Evolutionary conservation across 2,797 vertebrate species (phyloP), one percentile per base, ranked within the genome.

Genomic region (Tragopan temminckii): DNA sequence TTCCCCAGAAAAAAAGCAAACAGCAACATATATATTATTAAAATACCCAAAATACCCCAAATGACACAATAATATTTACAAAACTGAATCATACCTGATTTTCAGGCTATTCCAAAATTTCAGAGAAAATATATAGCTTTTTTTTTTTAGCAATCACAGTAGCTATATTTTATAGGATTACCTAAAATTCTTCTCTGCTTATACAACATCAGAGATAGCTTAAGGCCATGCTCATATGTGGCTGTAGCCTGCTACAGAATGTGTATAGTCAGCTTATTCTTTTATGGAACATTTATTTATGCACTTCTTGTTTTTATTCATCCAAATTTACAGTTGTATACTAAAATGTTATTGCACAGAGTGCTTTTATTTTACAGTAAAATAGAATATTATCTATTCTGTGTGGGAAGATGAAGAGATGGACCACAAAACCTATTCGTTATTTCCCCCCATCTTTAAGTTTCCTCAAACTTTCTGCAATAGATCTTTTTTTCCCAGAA

Each of bases 271-370:
- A 33, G 31, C 81, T 82, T 43, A 50, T 74, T 92, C 11, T 67
- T 75, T 82, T 52, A 74, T 46, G 31, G 38, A 92, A 85, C 21
- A 46, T 70, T 85, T 74, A 43, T 90, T 92, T 94, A 66, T 63
- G 68, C 11, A 79, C 6, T 2, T 35, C 19, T 74, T 76, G 25
- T 35, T 95, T 88, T 79, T 81, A 88, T 91, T 95, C 89, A 74
- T 46, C 23, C 17, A 80, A 71, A 85, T 76, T 84, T 91, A 67
- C 19, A 35, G 29, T 20, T 48, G 7, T 24, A 74, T 48, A 38
- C 91, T 87, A 31, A 74, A 66, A 48, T 68, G 74, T 80, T 84
- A 69, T 61, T 72, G 31, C 33, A 61, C 79, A 76, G 17, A 31
- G 6, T 61, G 6, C 1, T 52, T 87, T 85, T 70, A 61, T 85